phyloP scores from a whole-genome alignment of 2,113 vertebrate genomes.

The human region GRCh38 chr1:74237501-74238000 shows the following conservation, averaged over 20 bases:
- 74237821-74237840: neutral
- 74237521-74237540: neutral
- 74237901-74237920: neutral
- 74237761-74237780: neutral
- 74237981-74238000: neutral
- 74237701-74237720: neutral
- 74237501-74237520: conserved; percentile 28
- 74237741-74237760: neutral
- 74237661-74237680: neutral
- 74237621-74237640: neutral
- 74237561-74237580: neutral
- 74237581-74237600: neutral
- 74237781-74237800: neutral
- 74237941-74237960: neutral
- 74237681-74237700: neutral
- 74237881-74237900: neutral
- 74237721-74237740: neutral
- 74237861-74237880: too few relatives aligned
- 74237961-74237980: neutral
- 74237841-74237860: neutral
- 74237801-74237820: neutral
- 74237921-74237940: neutral
- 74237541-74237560: conserved; percentile 28
- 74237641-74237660: neutral
- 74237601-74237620: neutral